phyloP scores from a whole-genome alignment of 2,888 invertebrate genomes.

The Eueremaeus valkanovi region DNA sequence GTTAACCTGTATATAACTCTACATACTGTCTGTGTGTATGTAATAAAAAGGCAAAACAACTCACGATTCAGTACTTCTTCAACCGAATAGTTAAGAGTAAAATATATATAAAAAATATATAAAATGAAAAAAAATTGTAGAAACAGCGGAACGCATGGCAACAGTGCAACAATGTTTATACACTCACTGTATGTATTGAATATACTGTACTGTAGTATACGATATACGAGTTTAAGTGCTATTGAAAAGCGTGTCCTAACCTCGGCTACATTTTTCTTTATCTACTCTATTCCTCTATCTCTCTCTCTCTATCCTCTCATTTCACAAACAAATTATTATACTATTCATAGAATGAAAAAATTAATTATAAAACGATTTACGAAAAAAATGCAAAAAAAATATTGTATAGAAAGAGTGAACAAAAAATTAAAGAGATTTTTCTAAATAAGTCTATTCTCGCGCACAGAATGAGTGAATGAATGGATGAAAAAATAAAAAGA shows the following conservation, averaged over 20 bases:
- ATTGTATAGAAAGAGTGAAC: too few species aligned
- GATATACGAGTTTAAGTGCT: not conserved
- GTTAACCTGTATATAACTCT: slow-evolving; percentile 28
- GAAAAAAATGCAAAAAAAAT: not conserved
- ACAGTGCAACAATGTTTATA: slow-evolving; percentile 14
- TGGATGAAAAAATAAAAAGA: too few species aligned
- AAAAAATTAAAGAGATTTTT: too few species aligned
- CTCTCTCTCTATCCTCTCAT: not conserved
- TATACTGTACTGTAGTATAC: not conserved
- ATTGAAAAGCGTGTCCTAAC: not conserved
- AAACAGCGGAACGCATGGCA: slow-evolving; percentile 14
- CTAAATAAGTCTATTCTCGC: too few species aligned
- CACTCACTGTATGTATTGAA: not conserved
- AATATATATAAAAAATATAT: slow-evolving; percentile 1
- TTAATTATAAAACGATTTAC: slow-evolving; percentile 19
- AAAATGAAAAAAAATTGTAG: not conserved
- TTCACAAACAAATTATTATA: slow-evolving; percentile 3
- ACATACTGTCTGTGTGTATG: not conserved
- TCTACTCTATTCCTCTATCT: not conserved
- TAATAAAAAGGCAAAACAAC: slow-evolving; percentile 30
- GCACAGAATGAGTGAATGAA: too few species aligned
- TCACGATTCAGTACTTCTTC: slow-evolving; percentile 28
- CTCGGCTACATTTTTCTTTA: not conserved
- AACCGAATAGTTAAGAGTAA: slow-evolving; percentile 17
- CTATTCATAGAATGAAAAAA: not conserved